A percentile compares a stretch with the other conserved stretches of the same genome.
Evolutionary conservation across 2,888 invertebrate species (phyloP).

Genomic region (Thumatha senex): DNA sequence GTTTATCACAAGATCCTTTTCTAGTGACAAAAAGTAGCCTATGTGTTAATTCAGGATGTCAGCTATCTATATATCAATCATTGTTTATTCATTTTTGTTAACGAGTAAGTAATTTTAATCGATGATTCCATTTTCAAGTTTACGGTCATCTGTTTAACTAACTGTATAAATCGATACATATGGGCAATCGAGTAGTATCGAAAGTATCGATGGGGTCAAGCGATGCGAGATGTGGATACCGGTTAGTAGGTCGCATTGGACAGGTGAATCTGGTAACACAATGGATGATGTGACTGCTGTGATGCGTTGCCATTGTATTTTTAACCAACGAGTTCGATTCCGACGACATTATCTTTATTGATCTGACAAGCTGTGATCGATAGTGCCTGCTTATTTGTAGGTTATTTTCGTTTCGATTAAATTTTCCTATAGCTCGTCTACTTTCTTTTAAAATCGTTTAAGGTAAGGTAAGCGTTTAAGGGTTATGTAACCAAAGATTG

Average conservation of each 20-base stretch:
- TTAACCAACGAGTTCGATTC: constrained; percentile 34
- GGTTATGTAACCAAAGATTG: too few species aligned
- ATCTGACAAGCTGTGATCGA: constrained; percentile 53
- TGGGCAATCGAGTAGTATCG: constrained; percentile 55
- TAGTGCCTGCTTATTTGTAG: constrained; percentile 37
- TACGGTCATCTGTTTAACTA: constrained; percentile 50
- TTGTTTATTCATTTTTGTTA: too few species aligned
- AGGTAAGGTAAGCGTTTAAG: too few species aligned
- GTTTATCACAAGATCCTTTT: too few species aligned
- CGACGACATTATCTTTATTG: constrained; percentile 52
- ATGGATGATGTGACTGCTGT: constrained; percentile 43
- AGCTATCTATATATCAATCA: too few species aligned
- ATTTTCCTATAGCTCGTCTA: constrained; percentile 26
- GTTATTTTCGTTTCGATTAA: constrained; percentile 26
- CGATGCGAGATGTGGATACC: constrained; percentile 46
- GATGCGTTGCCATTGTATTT: constrained; percentile 39
- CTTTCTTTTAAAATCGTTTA: not conserved
- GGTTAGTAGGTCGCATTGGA: constrained; percentile 63
- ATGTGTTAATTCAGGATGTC: too few species aligned
- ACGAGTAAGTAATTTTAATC: constrained; percentile 38
- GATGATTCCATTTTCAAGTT: constrained; percentile 52
- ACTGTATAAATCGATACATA: constrained; percentile 49
- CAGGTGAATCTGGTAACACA: constrained; percentile 61
- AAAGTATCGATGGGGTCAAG: constrained; percentile 54
- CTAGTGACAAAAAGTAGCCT: too few species aligned